Conservation (phyloP, 2,888 invertebrate species). For the Alloscopus bannaensis region DNA sequence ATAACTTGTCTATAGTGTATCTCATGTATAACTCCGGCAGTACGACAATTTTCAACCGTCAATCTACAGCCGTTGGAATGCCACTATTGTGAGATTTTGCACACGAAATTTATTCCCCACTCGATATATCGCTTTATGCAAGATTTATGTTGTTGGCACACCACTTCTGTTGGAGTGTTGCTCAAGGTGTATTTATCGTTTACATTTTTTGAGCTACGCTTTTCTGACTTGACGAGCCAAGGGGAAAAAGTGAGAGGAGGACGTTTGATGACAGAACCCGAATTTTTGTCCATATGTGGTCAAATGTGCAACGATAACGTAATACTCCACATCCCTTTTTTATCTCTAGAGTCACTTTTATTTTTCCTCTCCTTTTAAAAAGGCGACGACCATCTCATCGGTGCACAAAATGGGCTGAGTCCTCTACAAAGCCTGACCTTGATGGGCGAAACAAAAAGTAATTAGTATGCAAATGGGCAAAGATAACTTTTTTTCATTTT, state of each 20-base stretch:
- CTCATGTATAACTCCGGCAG: not conserved
- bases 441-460: conserved; percentile 1
- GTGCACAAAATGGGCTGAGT: conserved; percentile 3
- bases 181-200: no score
- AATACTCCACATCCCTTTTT: no score
- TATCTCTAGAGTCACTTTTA: no score
- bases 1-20: not conserved
- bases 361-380: no score
- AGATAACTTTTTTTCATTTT: not conserved
- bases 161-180: not conserved
- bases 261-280: not conserved
- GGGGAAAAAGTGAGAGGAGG: not conserved
- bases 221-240: not conserved
- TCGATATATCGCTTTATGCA: not conserved
- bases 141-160: not conserved
- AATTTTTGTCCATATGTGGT: conserved; percentile 14
- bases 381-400: not conserved
- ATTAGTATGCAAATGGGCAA: conserved; percentile 18
- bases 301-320: no score
- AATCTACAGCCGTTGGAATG: not conserved
- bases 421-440: not conserved
- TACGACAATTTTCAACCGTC: not conserved
- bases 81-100: not conserved
- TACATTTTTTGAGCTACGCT: no score
- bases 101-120: not conserved